These are phyloP conservation scores for Eptesicus fuscus DNA, from an alignment of 2,113 vertebrate genomes.

Conservation along the genomic window DNA sequence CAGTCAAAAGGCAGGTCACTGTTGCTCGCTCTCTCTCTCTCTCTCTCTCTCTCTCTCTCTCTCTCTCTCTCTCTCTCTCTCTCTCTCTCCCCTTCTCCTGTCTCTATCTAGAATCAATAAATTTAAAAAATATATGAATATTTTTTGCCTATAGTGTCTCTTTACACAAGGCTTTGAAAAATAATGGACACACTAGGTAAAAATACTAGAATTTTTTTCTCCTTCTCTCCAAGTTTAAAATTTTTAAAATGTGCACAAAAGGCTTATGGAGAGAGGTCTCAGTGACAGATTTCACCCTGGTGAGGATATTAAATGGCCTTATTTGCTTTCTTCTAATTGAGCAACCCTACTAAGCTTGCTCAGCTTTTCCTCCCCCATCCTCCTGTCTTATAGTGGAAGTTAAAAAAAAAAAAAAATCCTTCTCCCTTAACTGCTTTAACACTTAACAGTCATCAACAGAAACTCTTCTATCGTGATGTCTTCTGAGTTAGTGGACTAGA, in stretches of 20 bases:
- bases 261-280: background rate
- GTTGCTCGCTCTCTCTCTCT: background rate
- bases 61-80: background rate
- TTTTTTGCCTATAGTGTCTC: background rate
- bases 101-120: background rate
- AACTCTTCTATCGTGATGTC: slow-evolving; percentile 68
- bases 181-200: background rate
- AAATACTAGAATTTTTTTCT: background rate
- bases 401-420: slow-evolving; percentile 40
- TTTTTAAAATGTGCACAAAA: background rate
- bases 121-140: background rate
- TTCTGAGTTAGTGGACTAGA: slow-evolving; percentile 77
- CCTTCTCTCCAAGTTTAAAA: background rate
- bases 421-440: slow-evolving; percentile 71
- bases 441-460: slow-evolving; percentile 73
- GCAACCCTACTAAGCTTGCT: slow-evolving; percentile 61
- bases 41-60: no score
- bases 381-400: slow-evolving; percentile 33
- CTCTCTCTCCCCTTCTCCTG: background rate
- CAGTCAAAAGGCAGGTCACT: background rate
- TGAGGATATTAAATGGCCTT: background rate
- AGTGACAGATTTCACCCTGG: background rate
- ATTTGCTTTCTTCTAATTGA: slow-evolving; percentile 63
- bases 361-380: background rate
- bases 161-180: background rate